phyloP scores from a whole-genome alignment of 2,888 invertebrate genomes.

The Leptarthrus brevirostris region DNA sequence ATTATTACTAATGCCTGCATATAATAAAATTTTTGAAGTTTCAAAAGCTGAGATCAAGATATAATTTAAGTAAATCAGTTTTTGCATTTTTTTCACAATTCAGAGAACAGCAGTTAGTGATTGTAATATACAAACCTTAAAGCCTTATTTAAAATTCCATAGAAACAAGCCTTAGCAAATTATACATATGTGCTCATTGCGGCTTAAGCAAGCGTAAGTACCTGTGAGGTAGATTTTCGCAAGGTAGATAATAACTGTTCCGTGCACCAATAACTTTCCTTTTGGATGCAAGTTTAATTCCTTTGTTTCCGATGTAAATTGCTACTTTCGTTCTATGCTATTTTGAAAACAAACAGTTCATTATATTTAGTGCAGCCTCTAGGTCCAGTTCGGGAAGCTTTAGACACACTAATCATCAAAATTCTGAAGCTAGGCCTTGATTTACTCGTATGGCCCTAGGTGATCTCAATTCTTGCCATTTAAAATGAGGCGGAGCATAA shows the following conservation, averaged over 20 bases:
- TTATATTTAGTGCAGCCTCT: not conserved
- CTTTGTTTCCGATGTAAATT: conserved; percentile 43
- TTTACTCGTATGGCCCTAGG: not conserved
- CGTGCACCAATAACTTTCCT: not conserved
- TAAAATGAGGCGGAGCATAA: conserved; percentile 1
- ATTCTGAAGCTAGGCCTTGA: not conserved
- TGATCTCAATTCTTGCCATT: not conserved
- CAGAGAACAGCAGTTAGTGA: too few relatives aligned
- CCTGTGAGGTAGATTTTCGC: not conserved
- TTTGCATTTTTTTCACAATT: too few relatives aligned
- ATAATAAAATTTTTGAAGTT: too few relatives aligned
- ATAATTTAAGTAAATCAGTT: too few relatives aligned
- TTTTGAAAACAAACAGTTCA: conserved; percentile 35
- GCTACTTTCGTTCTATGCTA: conserved; percentile 9
- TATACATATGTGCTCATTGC: too few relatives aligned
- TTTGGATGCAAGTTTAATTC: conserved; percentile 22
- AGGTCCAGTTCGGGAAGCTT: conserved; percentile 7
- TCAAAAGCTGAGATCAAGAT: too few relatives aligned
- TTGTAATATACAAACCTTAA: too few relatives aligned
- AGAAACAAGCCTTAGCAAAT: too few relatives aligned
- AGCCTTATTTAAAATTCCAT: too few relatives aligned
- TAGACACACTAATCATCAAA: conserved; percentile 10
- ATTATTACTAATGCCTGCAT: too few relatives aligned
- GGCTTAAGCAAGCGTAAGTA: not conserved
- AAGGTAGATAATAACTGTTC: conserved; percentile 16